Conservation (phyloP, 2,113 vertebrate genomes). For the Aepyceros melampus region DNA sequence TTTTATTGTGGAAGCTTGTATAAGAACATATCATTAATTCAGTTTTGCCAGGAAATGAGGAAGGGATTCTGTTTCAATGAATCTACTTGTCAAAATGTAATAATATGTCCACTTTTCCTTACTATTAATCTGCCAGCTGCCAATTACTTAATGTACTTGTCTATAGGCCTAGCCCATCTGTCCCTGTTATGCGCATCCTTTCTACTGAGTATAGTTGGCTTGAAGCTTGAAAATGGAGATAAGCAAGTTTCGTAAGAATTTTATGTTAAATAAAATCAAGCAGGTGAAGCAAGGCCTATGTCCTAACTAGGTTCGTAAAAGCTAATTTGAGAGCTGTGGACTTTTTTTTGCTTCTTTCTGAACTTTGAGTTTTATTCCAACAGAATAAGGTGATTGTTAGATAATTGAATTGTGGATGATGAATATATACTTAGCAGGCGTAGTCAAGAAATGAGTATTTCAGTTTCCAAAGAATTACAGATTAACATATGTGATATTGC, state of each 20-base stretch:
- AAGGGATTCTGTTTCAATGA: not conserved
- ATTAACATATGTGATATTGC: not conserved
- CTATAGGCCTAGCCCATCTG: not conserved
- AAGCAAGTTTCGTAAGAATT: slow-evolving; percentile 3
- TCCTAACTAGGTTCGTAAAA: not conserved
- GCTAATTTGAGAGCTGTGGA: not conserved
- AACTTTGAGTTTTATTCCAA: not conserved
- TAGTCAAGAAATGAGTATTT: not conserved
- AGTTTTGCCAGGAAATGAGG: not conserved
- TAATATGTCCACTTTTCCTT: not conserved
- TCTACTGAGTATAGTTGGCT: not conserved
- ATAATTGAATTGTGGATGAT: not conserved
- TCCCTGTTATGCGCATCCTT: not conserved
- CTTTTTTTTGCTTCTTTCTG: not conserved
- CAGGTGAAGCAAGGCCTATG: not conserved
- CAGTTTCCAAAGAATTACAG: not conserved
- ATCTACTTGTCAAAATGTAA: not conserved
- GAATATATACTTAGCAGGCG: not conserved
- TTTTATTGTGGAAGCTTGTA: not conserved
- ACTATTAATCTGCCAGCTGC: not conserved
- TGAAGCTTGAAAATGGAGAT: not conserved
- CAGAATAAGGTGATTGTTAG: not conserved
- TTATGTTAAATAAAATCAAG: not conserved
- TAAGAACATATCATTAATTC: not conserved
- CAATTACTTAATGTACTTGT: not conserved